Evolutionary conservation across 2,113 vertebrate genomes (phyloP).

Genomic region (Aptenodytes forsteri): DNA sequence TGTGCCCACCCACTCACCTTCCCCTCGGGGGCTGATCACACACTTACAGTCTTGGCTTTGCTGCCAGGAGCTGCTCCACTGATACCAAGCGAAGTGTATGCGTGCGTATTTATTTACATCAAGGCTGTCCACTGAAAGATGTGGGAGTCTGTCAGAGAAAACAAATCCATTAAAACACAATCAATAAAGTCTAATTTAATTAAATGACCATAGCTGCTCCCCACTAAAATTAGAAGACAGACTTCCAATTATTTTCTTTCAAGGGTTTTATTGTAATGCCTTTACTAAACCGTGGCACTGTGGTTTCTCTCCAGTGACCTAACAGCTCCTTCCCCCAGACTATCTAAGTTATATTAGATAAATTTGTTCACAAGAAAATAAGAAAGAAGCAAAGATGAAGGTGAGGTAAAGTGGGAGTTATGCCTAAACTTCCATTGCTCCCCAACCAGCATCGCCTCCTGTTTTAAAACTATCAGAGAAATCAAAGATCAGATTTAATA

Average conservation of each 20-base stretch:
- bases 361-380: background rate
- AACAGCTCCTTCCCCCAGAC: background rate
- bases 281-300: background rate
- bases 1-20: background rate
- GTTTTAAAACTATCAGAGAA: background rate
- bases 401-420: background rate
- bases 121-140: background rate
- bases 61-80: background rate
- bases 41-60: background rate
- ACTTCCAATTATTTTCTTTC: background rate
- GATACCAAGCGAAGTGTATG: background rate
- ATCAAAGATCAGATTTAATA: background rate
- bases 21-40: accelerated
- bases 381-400: background rate
- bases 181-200: background rate
- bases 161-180: background rate
- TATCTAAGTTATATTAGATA: background rate
- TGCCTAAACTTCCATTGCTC: background rate
- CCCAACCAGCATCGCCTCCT: background rate
- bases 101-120: background rate
- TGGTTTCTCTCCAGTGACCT: background rate
- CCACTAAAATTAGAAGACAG: background rate
- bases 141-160: background rate
- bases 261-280: background rate
- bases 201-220: background rate